Base-by-base conservation (phyloP, 2,113 vertebrate genomes). In the Bubo blakistoni region DNA sequence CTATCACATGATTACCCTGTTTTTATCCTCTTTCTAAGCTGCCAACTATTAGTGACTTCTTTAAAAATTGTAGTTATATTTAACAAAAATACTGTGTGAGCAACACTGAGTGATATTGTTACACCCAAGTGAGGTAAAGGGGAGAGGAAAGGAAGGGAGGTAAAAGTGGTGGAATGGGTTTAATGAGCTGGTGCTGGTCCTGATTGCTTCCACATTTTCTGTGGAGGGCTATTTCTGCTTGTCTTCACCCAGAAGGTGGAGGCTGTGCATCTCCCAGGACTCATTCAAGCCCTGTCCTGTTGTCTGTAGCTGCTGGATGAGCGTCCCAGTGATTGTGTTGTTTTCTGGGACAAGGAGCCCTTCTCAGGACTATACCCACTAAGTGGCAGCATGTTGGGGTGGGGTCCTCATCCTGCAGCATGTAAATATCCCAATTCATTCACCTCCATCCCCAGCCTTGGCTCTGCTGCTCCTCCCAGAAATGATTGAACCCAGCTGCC, bases 371-470 rank as follows among this genome's bases (percentile, higher is more conserved):
- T 44, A 6, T 34, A 57, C 18, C 47, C 30, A 34, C 26, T 20
- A 29, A 34, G 14, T 14, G 34, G 54, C 61, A 67, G 20, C 0
- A 0, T 11, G 21, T 2, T 38, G 36, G 30, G 2, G 0, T n/a
- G 20, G 20, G 24, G 9, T 42, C 57, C 78, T 67, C 2, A 0
- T 10, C 52, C 42, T 81, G 46, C 66, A 29, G 40, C 17, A 1
- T 2, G 17, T 16, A 17, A 20, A n/a, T 9, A 19, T n/a, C 54
- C 47, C 38, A 22, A 3, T 15, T 58, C 62, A 13, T 19, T 5
- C 57, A n/a, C 15, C 16, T 38, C 30, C 13, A 5, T n/a, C 55
- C 24, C 51, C n/a, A 77, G 62, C 62, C 34, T n/a, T 44, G 57
- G 24, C 59, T 78, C 16, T 82, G 63, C 52, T 82, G 51, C 52